Evolutionary conservation across 2,113 vertebrate species (phyloP).

Genomic region (Esox niger): DNA sequence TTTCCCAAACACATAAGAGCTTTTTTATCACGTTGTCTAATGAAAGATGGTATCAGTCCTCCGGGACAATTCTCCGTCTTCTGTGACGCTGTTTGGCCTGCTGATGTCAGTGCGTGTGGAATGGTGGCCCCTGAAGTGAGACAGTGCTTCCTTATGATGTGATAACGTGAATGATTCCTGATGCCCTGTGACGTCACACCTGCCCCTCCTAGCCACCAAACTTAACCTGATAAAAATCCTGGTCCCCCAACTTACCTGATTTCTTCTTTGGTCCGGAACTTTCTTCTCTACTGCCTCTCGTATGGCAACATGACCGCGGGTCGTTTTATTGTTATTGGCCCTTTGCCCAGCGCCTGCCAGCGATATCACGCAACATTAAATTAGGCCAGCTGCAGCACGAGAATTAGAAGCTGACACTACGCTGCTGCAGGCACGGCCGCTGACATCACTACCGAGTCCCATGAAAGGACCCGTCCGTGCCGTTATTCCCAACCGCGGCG

Average conservation of each 20-base stretch:
- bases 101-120: no score
- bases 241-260: not conserved
- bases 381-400: constrained; percentile 5
- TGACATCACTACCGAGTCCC: not conserved
- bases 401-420: not conserved
- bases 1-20: no score
- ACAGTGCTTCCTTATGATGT: no score
- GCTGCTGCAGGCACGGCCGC: not conserved
- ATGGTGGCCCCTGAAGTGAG: no score
- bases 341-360: not conserved
- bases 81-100: no score
- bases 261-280: not conserved
- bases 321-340: not conserved
- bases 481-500: not conserved
- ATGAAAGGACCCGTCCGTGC: not conserved
- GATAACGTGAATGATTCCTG: no score
- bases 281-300: constrained; percentile 6
- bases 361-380: constrained; percentile 18
- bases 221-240: not conserved
- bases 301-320: constrained; percentile 4
- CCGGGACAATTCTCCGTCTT: no score
- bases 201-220: not conserved
- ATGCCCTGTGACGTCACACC: not conserved
- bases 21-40: no score
- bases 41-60: no score